Percentiles rank a stretch among this genome's conserved stretches.
These are phyloP conservation scores for Tachystola acroxantha DNA, from an alignment of 2,888 invertebrate species.

Conservation along the genomic window DNA sequence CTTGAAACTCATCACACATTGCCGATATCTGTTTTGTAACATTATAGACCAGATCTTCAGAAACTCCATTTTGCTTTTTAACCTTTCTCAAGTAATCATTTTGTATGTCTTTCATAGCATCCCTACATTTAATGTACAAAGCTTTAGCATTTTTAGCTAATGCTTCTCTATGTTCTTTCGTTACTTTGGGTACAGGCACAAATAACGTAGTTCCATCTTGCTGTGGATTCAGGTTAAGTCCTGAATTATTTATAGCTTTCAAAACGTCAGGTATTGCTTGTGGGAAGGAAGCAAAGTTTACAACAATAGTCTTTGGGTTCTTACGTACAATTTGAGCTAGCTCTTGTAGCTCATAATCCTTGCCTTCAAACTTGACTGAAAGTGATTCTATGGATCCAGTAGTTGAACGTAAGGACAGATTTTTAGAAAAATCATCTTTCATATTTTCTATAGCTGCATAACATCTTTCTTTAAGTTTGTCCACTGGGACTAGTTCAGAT, in stretches of 20 bases:
- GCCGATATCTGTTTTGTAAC: constrained; percentile 84
- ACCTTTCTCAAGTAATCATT: constrained; percentile 83
- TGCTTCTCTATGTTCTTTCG: constrained; percentile 93
- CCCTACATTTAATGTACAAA: constrained; percentile 87
- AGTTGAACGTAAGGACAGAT: constrained; percentile 88
- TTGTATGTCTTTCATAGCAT: constrained; percentile 86
- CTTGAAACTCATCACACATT: constrained; percentile 82
- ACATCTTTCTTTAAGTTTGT: constrained; percentile 83
- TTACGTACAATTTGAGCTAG: constrained; percentile 92
- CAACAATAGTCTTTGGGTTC: constrained; percentile 89
- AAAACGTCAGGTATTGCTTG: constrained; percentile 90
- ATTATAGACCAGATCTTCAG: constrained; percentile 83
- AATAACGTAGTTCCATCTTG: constrained; percentile 95
- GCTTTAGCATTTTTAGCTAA: constrained; percentile 93
- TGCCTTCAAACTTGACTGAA: constrained; percentile 85
- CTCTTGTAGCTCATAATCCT: constrained; percentile 90
- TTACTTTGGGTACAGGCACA: constrained; percentile 94
- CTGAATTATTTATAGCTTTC: constrained; percentile 86
- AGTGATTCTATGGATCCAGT: constrained; percentile 90
- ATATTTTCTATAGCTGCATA: constrained; percentile 82
- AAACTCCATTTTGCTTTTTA: constrained; percentile 83
- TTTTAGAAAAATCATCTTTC: constrained; percentile 88
- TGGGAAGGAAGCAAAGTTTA: constrained; percentile 91
- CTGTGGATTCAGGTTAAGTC: constrained; percentile 95
- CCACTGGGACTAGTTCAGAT: constrained; percentile 83